Percentiles rank a stretch among this genome's conserved stretches.
Conservation (phyloP, 1,140 invertebrate species). For the Paraescarpia echinospica region DNA sequence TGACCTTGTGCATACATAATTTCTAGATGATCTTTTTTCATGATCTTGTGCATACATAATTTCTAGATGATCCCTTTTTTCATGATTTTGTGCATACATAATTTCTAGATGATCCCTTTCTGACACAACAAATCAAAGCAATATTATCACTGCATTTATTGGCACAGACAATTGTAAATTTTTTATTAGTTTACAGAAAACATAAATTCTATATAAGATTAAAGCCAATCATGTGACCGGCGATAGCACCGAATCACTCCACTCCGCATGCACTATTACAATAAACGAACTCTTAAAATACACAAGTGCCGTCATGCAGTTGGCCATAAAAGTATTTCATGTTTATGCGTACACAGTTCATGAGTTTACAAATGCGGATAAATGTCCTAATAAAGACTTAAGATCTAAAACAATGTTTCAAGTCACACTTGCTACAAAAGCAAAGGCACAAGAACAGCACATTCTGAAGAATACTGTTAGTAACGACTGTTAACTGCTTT, state of each 20-base stretch:
- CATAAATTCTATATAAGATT: neutral
- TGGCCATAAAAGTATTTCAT: neutral
- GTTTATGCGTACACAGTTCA: neutral
- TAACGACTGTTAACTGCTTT: neutral
- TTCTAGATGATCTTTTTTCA: too few species aligned
- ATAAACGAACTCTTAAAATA: neutral
- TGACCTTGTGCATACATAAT: too few species aligned
- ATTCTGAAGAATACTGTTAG: neutral
- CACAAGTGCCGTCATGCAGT: neutral
- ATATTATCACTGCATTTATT: neutral
- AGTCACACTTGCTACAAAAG: neutral
- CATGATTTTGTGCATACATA: too few species aligned
- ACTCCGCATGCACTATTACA: neutral
- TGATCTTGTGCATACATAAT: too few species aligned
- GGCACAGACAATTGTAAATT: neutral
- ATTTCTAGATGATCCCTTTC: neutral
- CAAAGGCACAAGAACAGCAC: neutral
- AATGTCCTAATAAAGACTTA: neutral
- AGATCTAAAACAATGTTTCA: neutral
- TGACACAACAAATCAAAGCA: neutral
- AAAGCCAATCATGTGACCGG: neutral
- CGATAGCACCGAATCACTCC: neutral
- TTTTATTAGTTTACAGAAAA: constrained; percentile 2
- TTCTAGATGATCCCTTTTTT: too few species aligned
- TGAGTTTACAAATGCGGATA: neutral